Evolutionary conservation across 2,888 invertebrate species (phyloP).

Genomic region (Drosophila incognita): DNA sequence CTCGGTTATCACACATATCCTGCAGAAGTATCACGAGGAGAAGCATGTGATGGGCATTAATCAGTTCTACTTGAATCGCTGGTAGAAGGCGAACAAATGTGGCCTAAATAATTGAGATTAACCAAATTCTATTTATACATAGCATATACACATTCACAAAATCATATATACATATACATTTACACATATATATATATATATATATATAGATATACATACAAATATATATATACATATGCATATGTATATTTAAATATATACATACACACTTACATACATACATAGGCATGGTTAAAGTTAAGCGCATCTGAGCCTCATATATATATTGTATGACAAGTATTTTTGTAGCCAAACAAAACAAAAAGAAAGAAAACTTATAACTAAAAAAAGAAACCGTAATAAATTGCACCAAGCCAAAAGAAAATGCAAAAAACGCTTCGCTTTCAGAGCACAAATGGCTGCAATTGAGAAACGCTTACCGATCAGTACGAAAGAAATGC

Average conservation of each 20-base stretch:
- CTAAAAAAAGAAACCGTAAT: slow-evolving; percentile 10
- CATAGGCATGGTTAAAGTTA: slow-evolving; percentile 43
- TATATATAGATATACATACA: slow-evolving; percentile 18
- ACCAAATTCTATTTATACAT: slow-evolving; percentile 74
- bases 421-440: slow-evolving; percentile 67
- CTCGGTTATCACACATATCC: slow-evolving; percentile 88
- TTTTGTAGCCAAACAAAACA: slow-evolving; percentile 65
- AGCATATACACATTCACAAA: slow-evolving; percentile 29
- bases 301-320: slow-evolving; percentile 54
- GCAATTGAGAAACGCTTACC: slow-evolving; percentile 75
- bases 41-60: slow-evolving; percentile 87
- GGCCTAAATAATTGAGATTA: slow-evolving; percentile 69
- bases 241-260: slow-evolving; percentile 17
- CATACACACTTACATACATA: slow-evolving; percentile 34
- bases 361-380: slow-evolving; percentile 2
- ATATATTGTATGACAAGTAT: slow-evolving; percentile 55
- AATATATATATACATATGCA: slow-evolving; percentile 23
- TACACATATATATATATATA: slow-evolving; percentile 12
- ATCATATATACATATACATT: slow-evolving; percentile 27
- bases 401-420: slow-evolving; percentile 71
- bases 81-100: slow-evolving; percentile 65
- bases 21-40: slow-evolving; percentile 88
- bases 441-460: slow-evolving; percentile 62
- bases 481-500: slow-evolving; percentile 69
- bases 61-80: slow-evolving; percentile 84